Evolutionary conservation across 2,113 vertebrate genomes (phyloP), one percentile per base, ranked within the genome.

Genomic region (Turdus rufiventris): DNA sequence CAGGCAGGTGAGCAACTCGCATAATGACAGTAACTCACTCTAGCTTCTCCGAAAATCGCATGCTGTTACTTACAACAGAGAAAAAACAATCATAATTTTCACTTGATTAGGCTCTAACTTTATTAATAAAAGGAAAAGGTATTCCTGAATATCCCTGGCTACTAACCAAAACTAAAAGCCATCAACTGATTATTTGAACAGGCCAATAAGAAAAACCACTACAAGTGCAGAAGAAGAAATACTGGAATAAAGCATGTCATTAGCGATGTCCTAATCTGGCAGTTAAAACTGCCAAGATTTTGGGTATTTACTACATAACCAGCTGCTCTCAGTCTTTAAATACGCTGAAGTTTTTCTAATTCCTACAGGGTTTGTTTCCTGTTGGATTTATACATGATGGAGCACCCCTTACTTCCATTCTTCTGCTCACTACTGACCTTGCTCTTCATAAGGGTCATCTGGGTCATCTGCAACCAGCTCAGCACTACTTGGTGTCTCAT

Each of bases 381-480:
- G 23, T 18, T 58, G 5, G n/a, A 50, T 12, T 83, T 24, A 21
- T 7, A 25, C 3, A 6, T 15, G 7, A 50, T 26, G 6, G 25
- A 61, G 33, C 40, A 61, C 17, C 42, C 34, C 6, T 48, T 40
- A 53, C 33, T 93, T 70, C 40, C 0, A 0, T 60, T 68, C 8
- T 43, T 57, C 76, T 76, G 26, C 48, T 77, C 51, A 29, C 21
- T 92, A 95, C 98, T 97, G 48, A 98, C 98, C 98, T 29, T 96
- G 99, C 78, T 99, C 99, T 93, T 99, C 99, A 0, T 99, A 99
- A 2, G 99, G 99, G 67, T 99, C 99, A 15, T 98, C 97, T 8
- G 99, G 99, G 92, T 99, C 99, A 80, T 99, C 99, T 20, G 99
- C 98, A 51, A 99, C 98, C 92, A 99, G 97, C 96, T 99, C 99